Percentiles rank a stretch among this genome's conserved stretches.
phyloP scores from a whole-genome alignment of 2,113 vertebrate species.

The Donacobius atricapilla region DNA sequence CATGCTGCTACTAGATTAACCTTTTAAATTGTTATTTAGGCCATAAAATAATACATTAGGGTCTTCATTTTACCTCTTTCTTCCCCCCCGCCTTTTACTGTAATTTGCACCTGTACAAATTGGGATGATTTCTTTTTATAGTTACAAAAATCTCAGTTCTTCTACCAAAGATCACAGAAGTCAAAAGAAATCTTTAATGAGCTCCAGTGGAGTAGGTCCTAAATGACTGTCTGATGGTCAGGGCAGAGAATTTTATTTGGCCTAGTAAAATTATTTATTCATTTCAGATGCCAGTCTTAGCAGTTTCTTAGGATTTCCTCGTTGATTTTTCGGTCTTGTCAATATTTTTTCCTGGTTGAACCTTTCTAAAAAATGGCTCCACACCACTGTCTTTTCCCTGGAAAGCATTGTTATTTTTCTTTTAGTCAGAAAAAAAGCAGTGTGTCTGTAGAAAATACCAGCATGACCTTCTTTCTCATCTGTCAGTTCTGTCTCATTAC shows the following conservation, averaged over 20 bases:
- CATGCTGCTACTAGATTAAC: neutral
- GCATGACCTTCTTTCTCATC: neutral
- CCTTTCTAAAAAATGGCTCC: neutral
- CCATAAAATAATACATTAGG: neutral
- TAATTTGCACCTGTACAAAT: neutral
- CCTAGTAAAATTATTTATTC: neutral
- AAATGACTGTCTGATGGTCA: neutral
- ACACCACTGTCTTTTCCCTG: neutral
- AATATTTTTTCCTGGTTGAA: neutral
- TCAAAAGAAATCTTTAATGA: neutral
- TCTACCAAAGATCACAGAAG: neutral
- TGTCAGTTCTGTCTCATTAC: conserved; percentile 44
- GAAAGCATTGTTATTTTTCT: neutral
- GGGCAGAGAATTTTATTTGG: neutral
- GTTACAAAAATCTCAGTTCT: neutral
- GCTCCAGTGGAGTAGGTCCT: neutral
- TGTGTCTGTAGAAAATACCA: neutral
- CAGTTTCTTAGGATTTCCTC: neutral
- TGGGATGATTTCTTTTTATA: neutral
- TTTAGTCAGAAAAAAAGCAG: neutral
- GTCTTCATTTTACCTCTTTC: neutral
- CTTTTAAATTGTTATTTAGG: neutral
- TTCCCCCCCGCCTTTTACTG: neutral
- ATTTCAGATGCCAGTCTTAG: neutral
- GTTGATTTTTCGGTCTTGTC: neutral